Evolutionary conservation across 1,140 invertebrate genomes (phyloP), one percentile per base, ranked within the genome.

Genomic region (Mycetomoellerius zeteki): DNA sequence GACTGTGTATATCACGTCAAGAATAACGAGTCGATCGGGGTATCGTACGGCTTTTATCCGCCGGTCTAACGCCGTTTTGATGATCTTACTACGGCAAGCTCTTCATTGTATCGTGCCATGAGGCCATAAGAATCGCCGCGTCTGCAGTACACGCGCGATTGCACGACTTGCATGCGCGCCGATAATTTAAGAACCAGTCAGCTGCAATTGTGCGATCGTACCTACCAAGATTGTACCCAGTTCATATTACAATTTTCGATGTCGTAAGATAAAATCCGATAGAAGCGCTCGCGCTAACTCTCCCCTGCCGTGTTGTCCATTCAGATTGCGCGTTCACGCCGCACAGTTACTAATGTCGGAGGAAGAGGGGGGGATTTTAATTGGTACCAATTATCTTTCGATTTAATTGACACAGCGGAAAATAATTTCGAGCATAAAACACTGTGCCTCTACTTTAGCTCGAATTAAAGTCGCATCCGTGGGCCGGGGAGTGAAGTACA

Each of bases 381-480:
- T 89, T 85, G 89, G 71, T 43, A 80, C 14, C 80, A 76, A 88
- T 90, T 87, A 88, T 72, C 65, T 64, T 76, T 54, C 75, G n/a
- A 86, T 77, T 87, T 90, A 88, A 90, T 90, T 85, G 80, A 64
- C 80, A 64, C 80, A 71, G 75, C 89, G 85, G 67, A 73, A 87
- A 89, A 87, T 89, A 78, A 88, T 90, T 81, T 75, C 58, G 54
- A 54, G 62, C 43, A 60, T 78, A 64, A 82, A 54, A 82, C 81
- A 67, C 54, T 21, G 2, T 24, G 21, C 64, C 85, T 72, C 27
- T 64, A 21, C 54, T 43, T 65, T 24, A 33, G 62, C 52, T 78
- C 10, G 71, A 62, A 69, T 72, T 73, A 69, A 67, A 64, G 37
- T 33, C 50, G 19, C 16, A 56, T 80, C 60, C 88, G 88, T 89